Conservation (phyloP, 2,888 invertebrate genomes). For the Hirtodrosophila alboralis region DNA sequence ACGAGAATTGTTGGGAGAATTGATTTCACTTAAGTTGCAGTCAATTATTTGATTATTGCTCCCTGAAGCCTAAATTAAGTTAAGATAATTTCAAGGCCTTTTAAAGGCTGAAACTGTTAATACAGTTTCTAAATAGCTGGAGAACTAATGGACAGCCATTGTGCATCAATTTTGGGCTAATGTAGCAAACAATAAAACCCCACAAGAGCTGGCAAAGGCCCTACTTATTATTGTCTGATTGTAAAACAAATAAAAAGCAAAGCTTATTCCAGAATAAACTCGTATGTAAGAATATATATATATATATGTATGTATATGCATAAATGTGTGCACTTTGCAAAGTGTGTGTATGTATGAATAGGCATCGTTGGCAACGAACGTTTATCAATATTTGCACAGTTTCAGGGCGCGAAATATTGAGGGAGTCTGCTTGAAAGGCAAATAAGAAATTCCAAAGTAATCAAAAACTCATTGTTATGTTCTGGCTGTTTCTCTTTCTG, state of each 20-base stretch:
- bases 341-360: slow-evolving; percentile 23
- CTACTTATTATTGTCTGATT: slow-evolving; percentile 31
- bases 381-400: slow-evolving; percentile 79
- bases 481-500: slow-evolving; percentile 28
- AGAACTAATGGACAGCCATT: not conserved
- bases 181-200: slow-evolving; percentile 33
- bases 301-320: too few species aligned
- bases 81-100: too few species aligned
- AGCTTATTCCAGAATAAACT: slow-evolving; percentile 9
- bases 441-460: slow-evolving; percentile 79
- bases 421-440: slow-evolving; percentile 58
- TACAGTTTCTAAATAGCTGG: not conserved
- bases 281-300: too few species aligned
- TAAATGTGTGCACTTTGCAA: too few species aligned
- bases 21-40: too few species aligned
- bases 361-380: slow-evolving; percentile 44
- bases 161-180: slow-evolving; percentile 23
- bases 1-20: too few species aligned
- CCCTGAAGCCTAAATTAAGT: too few species aligned
- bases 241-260: slow-evolving; percentile 51
- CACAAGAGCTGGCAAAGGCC: slow-evolving; percentile 27
- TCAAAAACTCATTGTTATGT: slow-evolving; percentile 75
- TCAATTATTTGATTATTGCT: too few species aligned
- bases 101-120: too few species aligned
- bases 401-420: slow-evolving; percentile 49